Evolutionary conservation across 2,113 vertebrate genomes (phyloP), one percentile per base, ranked within the genome.

Genomic region (Psephotus haematonotus): DNA sequence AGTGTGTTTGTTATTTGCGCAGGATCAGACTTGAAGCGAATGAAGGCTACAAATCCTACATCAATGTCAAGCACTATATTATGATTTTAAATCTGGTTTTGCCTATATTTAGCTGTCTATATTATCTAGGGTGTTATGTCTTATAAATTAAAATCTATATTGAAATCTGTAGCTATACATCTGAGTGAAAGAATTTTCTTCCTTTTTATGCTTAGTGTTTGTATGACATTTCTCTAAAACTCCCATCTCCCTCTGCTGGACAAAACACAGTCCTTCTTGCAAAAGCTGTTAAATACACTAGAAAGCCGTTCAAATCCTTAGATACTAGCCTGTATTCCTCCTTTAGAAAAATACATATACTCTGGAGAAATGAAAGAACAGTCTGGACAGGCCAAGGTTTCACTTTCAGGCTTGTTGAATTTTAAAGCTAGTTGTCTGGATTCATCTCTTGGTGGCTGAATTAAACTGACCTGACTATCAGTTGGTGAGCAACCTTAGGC

Each of bases 241-340:
- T 29, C 22, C 37, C 2, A 13, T 78, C 83, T 95, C 88, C 91
- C 94, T 96, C 94, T 97, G 77, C 79, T 97, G 92, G 93, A 62
- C 50, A 82, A 77, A 86, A 62, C 11, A 43, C 17, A 44, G 18
- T 31, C 15, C 79, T 82, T 76, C 31, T 59, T 82, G 44, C 15
- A 62, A 47, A 85, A 63, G 33, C 33, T 50, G 8, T 41, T 49
- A 44, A 63, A 88, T 47, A 37, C 6, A 17, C 57, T 69, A 52
- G 41, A 43, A 69, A 90, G n/a, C 19, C 86, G 4, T 16, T 90
- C 59, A 43, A 82, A 64, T 83, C 55, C 19, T 68, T 67, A n/a
- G 18, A 28, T 52, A 59, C 5, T 37, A 67, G 29, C 10, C 6
- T 47, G 12, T 50, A 13, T 78, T 81, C 11, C 18, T 67, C 60